phyloP scores from a whole-genome alignment of 1,140 invertebrate genomes.

The Bombus confusus region DNA sequence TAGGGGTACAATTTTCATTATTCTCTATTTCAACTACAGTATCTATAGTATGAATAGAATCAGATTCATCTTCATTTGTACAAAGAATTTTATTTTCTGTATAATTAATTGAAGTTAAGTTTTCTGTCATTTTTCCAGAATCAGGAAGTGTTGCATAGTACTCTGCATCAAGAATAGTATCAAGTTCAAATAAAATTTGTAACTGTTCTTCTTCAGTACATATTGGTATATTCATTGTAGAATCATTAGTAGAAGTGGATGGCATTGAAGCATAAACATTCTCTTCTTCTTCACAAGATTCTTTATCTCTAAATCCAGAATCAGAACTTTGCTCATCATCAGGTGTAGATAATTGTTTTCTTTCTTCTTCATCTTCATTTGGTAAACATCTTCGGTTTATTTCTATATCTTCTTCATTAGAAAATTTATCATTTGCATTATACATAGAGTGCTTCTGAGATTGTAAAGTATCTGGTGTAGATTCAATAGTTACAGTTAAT shows the following conservation, averaged over 20 bases:
- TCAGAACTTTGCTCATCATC: slow-evolving; percentile 84
- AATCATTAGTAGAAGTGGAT: slow-evolving; percentile 39
- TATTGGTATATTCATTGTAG: slow-evolving; percentile 4
- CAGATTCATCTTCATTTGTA: slow-evolving; percentile 27
- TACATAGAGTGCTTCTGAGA: slow-evolving; percentile 68
- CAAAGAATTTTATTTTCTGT: not conserved
- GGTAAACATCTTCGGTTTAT: slow-evolving; percentile 57
- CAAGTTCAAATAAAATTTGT: slow-evolving; percentile 76
- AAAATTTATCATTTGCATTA: slow-evolving; percentile 71
- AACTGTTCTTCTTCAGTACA: slow-evolving; percentile 77
- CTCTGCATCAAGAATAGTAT: slow-evolving; percentile 79
- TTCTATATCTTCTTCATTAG: slow-evolving; percentile 69
- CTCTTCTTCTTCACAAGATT: slow-evolving; percentile 83
- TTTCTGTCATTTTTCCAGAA: slow-evolving; percentile 55
- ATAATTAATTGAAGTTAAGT: slow-evolving; percentile 1
- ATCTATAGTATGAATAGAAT: slow-evolving; percentile 33
- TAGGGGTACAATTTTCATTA: not conserved
- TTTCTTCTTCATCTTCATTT: slow-evolving; percentile 79
- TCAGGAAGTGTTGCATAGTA: slow-evolving; percentile 72
- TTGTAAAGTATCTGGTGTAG: slow-evolving; percentile 67
- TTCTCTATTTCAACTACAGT: slow-evolving; percentile 17
- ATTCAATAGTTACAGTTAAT: slow-evolving; percentile 47
- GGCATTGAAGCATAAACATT: slow-evolving; percentile 65
- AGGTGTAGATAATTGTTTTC: slow-evolving; percentile 81
- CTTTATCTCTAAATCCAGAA: slow-evolving; percentile 83